phyloP scores from a whole-genome alignment of 2,113 vertebrate species.

The Ophiodon elongatus region DNA sequence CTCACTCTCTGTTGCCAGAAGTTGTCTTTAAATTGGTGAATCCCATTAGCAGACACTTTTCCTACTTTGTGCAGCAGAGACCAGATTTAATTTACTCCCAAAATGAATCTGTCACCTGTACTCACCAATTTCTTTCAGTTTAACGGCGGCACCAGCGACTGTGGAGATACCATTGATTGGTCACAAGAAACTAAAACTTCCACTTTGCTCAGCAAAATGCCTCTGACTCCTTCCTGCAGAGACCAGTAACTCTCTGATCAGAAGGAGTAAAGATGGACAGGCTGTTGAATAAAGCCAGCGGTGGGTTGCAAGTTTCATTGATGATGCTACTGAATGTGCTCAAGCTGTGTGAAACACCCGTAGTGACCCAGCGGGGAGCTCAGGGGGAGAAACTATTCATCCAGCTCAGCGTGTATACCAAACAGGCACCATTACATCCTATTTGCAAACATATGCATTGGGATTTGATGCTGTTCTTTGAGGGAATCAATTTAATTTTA shows the following conservation, averaged over 20 bases:
- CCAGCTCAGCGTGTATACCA: constrained; percentile 51
- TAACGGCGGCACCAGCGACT: constrained; percentile 10
- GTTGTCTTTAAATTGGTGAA: constrained; percentile 1
- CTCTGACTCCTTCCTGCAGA: constrained; percentile 52
- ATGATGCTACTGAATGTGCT: constrained; percentile 54
- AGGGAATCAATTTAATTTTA: constrained; percentile 66
- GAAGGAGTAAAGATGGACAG: constrained; percentile 48
- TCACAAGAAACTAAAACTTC: constrained; percentile 60
- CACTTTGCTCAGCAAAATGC: constrained; percentile 62
- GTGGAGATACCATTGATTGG: constrained; percentile 53
- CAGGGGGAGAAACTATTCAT: constrained; percentile 50
- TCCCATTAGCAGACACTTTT: constrained; percentile 4
- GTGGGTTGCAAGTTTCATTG: constrained; percentile 54
- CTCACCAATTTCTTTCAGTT: constrained; percentile 33
- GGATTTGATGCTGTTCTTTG: constrained; percentile 54
- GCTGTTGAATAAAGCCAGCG: constrained; percentile 49
- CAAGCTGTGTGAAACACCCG: constrained; percentile 60
- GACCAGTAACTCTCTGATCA: constrained; percentile 74
- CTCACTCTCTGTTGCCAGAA: background rate
- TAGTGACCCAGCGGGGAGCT: constrained; percentile 59
- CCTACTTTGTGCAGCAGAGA: constrained; percentile 16
- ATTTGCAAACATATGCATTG: constrained; percentile 63
- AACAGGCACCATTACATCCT: constrained; percentile 58
- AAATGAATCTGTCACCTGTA: constrained; percentile 47
- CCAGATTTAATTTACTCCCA: constrained; percentile 44